Percentiles rank a stretch among this genome's conserved stretches.
These are phyloP conservation scores for Leucoraja ocellata DNA, from an alignment of 2,797 vertebrate species.

Conservation along the genomic window DNA sequence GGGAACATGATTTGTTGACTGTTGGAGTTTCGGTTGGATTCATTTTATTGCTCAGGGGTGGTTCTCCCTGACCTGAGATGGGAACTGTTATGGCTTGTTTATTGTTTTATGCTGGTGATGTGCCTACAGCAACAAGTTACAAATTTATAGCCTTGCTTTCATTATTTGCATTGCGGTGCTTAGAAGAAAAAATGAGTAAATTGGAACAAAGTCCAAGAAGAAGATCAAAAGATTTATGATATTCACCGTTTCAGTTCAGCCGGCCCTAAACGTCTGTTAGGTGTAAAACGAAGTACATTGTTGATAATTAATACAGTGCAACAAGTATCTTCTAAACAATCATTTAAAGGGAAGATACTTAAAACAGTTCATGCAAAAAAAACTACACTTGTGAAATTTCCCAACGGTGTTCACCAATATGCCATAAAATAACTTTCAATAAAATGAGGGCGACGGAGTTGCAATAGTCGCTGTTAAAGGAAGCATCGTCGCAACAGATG, in stretches of 20 bases:
- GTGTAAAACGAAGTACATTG: neutral
- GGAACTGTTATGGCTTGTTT: neutral
- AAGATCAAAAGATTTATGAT: neutral
- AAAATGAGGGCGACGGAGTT: neutral
- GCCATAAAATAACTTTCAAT: neutral
- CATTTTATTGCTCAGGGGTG: constrained; percentile 28
- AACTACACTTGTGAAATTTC: too few relatives aligned
- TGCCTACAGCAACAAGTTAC: constrained; percentile 12
- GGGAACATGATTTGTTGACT: neutral
- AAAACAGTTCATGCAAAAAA: neutral
- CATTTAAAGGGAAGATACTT: neutral
- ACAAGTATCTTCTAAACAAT: too few relatives aligned
- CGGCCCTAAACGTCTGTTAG: too few relatives aligned
- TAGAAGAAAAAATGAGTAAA: constrained; percentile 16
- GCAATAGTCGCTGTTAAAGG: neutral
- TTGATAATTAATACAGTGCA: neutral
- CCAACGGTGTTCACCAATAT: neutral
- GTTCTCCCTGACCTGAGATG: neutral
- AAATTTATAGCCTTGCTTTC: constrained; percentile 15
- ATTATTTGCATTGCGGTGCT: neutral
- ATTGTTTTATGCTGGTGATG: constrained; percentile 26
- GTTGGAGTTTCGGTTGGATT: constrained; percentile 3
- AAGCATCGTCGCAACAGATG: neutral
- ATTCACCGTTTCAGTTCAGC: neutral
- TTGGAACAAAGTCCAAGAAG: constrained; percentile 21